Base-by-base conservation (phyloP, 2,888 invertebrate species). In the Hylaea fasciaria region DNA sequence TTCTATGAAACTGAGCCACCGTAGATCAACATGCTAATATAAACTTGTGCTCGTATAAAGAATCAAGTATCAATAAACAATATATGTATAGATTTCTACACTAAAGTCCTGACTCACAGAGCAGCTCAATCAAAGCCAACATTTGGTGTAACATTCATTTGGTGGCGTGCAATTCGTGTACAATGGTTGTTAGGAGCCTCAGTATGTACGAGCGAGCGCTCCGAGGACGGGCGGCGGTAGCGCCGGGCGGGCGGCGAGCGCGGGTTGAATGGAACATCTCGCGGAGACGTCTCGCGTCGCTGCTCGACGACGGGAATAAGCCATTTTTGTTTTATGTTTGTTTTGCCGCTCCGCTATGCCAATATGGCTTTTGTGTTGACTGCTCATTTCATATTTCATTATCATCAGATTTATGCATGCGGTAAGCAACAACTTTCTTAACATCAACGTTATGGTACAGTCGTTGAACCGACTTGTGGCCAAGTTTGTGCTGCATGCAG, bases 241-340 rank as follows among this genome's bases (percentile, higher is more conserved):
- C 46, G 28, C 11, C 29, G 45, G 51, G 56, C 44, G 51, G 50
- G 43, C 32, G 22, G 51, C 50, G 59, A 54, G 60, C 64, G 58
- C 65, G 62, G 62, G 63, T 62, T 73, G 72, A 75, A 76, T 74
- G 76, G 70, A 73, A 76, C 71, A 68, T 74, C 69, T 72, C 73
- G 57, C 55, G 64, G 68, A 71, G 73, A 73, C 69, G 68, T 64
- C 64, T 62, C 69, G 68, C 62, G 60, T 57, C 70, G 65, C 52
- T 54, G 63, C 56, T 57, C 63, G 69, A 69, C 65, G 68, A 65
- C 59, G 65, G 46, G 64, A 83, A 77, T 78, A 82, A 85, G 81
- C 77, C 81, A 83, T 85, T 86, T 81, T 80, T 82, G 78, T 78
- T 82, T 82, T 83, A 82, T 83, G 81, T 83, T 81, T 82, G 80